Percentiles rank a stretch among this genome's conserved stretches.
Evolutionary conservation across 1,140 invertebrate genomes (phyloP).

Genomic region (Coenobita brevimanus): DNA sequence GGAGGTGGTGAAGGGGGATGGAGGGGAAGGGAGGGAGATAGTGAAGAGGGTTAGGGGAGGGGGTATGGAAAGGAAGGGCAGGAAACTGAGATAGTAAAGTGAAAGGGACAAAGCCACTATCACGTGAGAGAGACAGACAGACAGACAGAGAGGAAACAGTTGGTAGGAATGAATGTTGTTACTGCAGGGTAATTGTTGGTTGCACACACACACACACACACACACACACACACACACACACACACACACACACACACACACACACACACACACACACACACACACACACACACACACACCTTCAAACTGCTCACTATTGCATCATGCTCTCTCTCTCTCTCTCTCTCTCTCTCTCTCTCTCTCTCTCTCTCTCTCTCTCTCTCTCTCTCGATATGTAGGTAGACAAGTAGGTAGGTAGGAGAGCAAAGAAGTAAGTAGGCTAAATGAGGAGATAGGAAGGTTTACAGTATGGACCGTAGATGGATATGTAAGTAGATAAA

Average conservation of each 20-base stretch:
- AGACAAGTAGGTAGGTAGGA: not conserved
- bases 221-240: slow-evolving; percentile 14
- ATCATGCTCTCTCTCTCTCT: not conserved
- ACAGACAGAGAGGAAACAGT: not conserved
- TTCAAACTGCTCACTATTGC: not conserved
- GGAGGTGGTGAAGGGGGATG: not conserved
- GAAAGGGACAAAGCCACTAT: not conserved
- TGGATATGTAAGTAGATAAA: too few species aligned
- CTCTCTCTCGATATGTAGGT: too few species aligned
- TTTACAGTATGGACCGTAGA: too few species aligned
- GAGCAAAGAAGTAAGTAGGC: not conserved
- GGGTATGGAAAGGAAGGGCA: not conserved
- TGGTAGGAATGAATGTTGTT: not conserved
- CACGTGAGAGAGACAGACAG: not conserved
- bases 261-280: not conserved
- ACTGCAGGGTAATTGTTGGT: not conserved
- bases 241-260: not conserved
- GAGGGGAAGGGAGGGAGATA: not conserved
- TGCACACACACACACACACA: not conserved
- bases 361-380: not conserved
- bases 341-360: not conserved
- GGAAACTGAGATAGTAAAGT: not conserved
- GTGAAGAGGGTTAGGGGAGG: not conserved
- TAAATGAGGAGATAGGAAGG: not conserved
- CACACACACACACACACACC: not conserved